A percentile compares a stretch with the other conserved stretches of the same genome.
phyloP scores from a whole-genome alignment of 2,113 vertebrate genomes.

The Candoia aspera region DNA sequence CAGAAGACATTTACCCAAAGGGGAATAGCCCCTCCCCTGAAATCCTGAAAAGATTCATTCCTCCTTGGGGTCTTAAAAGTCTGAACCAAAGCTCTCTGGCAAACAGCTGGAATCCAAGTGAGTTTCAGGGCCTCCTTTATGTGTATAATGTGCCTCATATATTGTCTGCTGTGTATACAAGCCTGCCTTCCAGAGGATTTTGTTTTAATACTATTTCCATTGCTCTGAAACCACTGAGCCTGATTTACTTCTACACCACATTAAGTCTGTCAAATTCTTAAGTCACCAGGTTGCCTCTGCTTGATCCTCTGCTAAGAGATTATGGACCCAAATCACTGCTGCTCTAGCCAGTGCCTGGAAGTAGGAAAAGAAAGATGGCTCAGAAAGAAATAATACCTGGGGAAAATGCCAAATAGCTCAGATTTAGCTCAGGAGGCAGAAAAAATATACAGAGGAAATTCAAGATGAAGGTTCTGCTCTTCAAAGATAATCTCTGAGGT shows the following conservation, averaged over 20 bases:
- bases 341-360: background rate
- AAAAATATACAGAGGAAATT: background rate
- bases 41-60: background rate
- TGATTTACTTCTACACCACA: background rate
- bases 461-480: background rate
- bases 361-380: background rate
- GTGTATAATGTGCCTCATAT: background rate
- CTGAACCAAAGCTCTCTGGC: background rate
- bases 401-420: background rate
- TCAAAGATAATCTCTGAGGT: background rate
- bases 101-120: background rate
- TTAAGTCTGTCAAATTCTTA: background rate
- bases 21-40: background rate
- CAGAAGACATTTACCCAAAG: background rate
- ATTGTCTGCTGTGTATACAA: background rate
- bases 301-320: background rate
- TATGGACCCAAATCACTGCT: background rate
- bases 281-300: background rate
- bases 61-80: background rate
- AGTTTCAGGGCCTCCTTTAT: background rate
- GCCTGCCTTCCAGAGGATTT: slow-evolving; percentile 1
- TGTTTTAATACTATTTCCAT: background rate
- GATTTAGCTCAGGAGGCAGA: background rate
- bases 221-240: background rate
- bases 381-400: background rate